These are phyloP conservation scores for Platysteira castanea DNA, from an alignment of 2,113 vertebrate genomes.

Conservation along the genomic window DNA sequence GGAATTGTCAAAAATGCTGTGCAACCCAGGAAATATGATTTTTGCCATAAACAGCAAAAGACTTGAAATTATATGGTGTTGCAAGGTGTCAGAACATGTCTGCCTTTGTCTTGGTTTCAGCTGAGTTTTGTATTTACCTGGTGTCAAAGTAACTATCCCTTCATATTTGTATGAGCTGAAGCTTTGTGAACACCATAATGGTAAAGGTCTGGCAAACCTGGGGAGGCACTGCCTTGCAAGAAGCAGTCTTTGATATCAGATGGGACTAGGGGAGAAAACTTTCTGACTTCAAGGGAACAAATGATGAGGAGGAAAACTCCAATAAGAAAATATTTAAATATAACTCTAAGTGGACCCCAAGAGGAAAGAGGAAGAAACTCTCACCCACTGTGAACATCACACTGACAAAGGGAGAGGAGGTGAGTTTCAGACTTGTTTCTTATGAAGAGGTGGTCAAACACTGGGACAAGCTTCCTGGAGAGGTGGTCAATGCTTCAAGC, in stretches of 20 bases:
- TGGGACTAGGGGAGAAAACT: not conserved
- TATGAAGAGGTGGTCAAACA: not conserved
- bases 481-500: fast-evolving
- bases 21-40: not conserved
- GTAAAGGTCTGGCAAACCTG: not conserved
- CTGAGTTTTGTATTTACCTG: not conserved
- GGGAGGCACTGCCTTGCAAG: not conserved
- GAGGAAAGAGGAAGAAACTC: not conserved
- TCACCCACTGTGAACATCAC: not conserved
- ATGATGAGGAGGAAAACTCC: not conserved
- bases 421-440: not conserved
- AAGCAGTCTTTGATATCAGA: not conserved
- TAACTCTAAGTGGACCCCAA: not conserved
- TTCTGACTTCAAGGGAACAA: not conserved
- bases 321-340: not conserved
- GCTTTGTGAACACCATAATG: not conserved
- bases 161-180: not conserved
- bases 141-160: not conserved
- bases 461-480: not conserved
- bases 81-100: not conserved
- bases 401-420: not conserved
- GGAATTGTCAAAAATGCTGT: not conserved
- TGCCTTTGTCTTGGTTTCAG: not conserved
- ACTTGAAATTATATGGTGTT: not conserved
- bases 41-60: not conserved